These are phyloP conservation scores for Hephaestus fuliginosus DNA, from an alignment of 2,797 vertebrate genomes.

Conservation along the genomic window DNA sequence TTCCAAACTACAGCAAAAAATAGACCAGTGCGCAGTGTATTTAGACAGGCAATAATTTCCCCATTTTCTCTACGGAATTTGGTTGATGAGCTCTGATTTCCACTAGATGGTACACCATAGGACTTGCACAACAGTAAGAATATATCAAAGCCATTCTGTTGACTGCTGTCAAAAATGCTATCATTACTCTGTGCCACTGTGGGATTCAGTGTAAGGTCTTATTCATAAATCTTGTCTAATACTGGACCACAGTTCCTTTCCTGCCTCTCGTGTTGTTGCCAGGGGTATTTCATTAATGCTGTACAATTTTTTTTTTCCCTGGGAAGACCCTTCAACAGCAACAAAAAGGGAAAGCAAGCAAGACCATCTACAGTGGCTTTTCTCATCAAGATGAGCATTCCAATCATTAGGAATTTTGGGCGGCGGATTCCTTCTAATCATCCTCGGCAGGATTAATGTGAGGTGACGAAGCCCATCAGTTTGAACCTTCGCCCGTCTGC, in stretches of 20 bases:
- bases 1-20: slow-evolving; percentile 12
- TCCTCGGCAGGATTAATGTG: slow-evolving; percentile 85
- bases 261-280: slow-evolving; percentile 28
- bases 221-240: slow-evolving; percentile 45
- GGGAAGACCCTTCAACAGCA: slow-evolving; percentile 39
- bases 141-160: slow-evolving; percentile 42
- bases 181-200: slow-evolving; percentile 41
- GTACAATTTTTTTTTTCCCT: slow-evolving; percentile 17
- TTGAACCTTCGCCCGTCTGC: slow-evolving; percentile 82
- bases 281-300: slow-evolving; percentile 40
- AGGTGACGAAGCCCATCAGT: slow-evolving; percentile 88
- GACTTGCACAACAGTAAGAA: slow-evolving; percentile 27
- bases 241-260: slow-evolving; percentile 32
- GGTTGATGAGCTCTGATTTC: slow-evolving; percentile 7
- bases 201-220: slow-evolving; percentile 31
- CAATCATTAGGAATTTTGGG: slow-evolving; percentile 71
- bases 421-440: slow-evolving; percentile 76
- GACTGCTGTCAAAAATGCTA: slow-evolving; percentile 41
- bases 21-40: neutral
- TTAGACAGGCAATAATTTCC: neutral
- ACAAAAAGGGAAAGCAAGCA: slow-evolving; percentile 30
- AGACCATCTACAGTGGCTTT: slow-evolving; percentile 43
- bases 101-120: neutral
- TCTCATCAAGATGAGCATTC: slow-evolving; percentile 67
- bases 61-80: slow-evolving; percentile 11